These are phyloP conservation scores for Holacanthus passer DNA, from an alignment of 2,113 vertebrate species.

Conservation along the genomic window DNA sequence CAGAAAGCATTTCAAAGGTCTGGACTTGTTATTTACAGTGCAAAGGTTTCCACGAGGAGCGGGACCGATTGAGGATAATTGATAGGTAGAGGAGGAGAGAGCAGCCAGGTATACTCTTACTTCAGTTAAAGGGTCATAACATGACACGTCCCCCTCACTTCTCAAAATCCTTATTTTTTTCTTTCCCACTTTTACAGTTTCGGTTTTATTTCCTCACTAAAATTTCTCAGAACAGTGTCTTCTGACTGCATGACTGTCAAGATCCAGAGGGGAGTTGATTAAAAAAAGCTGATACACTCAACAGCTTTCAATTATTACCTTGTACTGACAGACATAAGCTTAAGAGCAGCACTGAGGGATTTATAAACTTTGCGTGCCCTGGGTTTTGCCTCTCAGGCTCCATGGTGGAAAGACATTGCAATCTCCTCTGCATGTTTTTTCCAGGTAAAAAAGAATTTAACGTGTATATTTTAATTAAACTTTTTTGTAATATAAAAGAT, in stretches of 20 bases:
- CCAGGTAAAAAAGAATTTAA: too few species aligned
- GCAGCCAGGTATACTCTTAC: not conserved
- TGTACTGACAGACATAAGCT: not conserved
- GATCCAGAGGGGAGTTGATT: not conserved
- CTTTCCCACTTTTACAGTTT: not conserved
- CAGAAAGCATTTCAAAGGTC: constrained; percentile 22
- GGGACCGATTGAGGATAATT: constrained; percentile 15
- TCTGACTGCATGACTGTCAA: not conserved
- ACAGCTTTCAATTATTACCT: not conserved
- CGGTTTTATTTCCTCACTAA: not conserved
- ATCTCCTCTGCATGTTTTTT: too few species aligned
- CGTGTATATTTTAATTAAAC: too few species aligned
- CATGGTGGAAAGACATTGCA: not conserved
- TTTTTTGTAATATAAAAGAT: not conserved
- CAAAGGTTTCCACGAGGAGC: constrained; percentile 33
- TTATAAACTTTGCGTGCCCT: not conserved
- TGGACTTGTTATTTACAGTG: constrained; percentile 34
- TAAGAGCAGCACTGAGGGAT: not conserved
- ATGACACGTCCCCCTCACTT: not conserved
- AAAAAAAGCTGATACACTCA: not conserved
- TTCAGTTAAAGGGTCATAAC: constrained; percentile 5
- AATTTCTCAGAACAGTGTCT: not conserved
- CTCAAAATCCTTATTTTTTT: not conserved
- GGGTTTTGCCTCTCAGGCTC: constrained; percentile 23
- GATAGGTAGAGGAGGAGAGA: constrained; percentile 14